Conservation (phyloP, 1,140 invertebrate genomes). For the Melanaphis sacchari region DNA sequence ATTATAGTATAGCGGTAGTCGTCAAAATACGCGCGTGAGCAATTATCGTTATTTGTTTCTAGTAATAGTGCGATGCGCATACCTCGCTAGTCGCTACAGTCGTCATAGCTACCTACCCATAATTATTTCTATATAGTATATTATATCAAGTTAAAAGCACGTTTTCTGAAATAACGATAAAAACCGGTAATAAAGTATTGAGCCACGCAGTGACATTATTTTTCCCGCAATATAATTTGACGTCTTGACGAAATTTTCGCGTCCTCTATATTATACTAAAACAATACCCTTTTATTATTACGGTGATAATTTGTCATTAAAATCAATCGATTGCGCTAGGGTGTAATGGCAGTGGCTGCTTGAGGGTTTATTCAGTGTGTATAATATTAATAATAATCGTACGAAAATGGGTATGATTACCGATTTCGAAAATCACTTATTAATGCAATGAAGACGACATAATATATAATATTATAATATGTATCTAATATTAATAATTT, state of each 20-base stretch:
- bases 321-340: not conserved
- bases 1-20: not conserved
- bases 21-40: not conserved
- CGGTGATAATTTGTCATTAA: not conserved
- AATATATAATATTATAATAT: not conserved
- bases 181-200: constrained; percentile 36
- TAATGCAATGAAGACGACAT: not conserved
- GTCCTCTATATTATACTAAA: not conserved
- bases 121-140: not conserved
- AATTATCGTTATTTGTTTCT: constrained; percentile 44
- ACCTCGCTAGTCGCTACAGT: not conserved
- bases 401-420: not conserved
- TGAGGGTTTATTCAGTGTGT: too few relatives aligned
- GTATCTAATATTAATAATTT: not conserved
- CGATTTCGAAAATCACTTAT: not conserved
- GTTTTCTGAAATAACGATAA: not conserved
- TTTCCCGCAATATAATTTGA: not conserved
- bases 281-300: not conserved
- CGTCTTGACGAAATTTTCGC: not conserved
- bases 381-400: not conserved
- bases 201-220: not conserved
- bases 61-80: not conserved
- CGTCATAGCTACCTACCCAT: not conserved
- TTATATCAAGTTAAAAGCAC: not conserved
- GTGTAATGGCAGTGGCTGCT: not conserved